Conservation (phyloP, 2,888 invertebrate species). For the Drosophila paranaensis region DNA sequence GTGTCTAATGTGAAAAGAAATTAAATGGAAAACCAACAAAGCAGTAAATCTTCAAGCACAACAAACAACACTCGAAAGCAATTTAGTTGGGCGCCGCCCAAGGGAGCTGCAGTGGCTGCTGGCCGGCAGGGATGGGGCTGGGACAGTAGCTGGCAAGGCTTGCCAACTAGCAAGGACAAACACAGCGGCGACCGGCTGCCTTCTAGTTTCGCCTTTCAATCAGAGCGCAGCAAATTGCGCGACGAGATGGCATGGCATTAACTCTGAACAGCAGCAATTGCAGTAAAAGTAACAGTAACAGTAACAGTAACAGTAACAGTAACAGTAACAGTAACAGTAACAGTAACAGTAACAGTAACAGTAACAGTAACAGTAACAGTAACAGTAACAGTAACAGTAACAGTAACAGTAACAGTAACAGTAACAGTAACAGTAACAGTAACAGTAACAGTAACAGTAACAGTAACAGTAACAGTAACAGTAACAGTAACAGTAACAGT, state of each 20-base stretch:
- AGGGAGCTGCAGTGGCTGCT: background rate
- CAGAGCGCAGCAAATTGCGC: conserved; percentile 52
- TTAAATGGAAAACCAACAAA: conserved; percentile 70
- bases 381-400: no score
- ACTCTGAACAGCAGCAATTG: conserved; percentile 14
- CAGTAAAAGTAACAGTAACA: background rate
- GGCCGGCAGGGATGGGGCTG: no score
- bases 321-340: background rate
- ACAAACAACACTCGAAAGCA: conserved; percentile 78
- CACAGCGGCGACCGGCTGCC: background rate
- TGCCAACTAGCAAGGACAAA: conserved; percentile 44
- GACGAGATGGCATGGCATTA: conserved; percentile 43
- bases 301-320: background rate
- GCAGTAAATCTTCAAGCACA: conserved; percentile 73
- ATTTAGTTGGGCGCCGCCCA: conserved; percentile 59
- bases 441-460: no score
- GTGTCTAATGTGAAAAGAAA: conserved; percentile 74
- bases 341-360: background rate
- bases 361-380: background rate
- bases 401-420: no score
- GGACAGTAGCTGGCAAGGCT: no score
- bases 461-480: background rate
- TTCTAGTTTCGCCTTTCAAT: conserved; percentile 50
- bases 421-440: no score
- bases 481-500: background rate